These are phyloP conservation scores for Anadara kagoshimensis DNA, from an alignment of 1,140 invertebrate species.

Conservation along the genomic window DNA sequence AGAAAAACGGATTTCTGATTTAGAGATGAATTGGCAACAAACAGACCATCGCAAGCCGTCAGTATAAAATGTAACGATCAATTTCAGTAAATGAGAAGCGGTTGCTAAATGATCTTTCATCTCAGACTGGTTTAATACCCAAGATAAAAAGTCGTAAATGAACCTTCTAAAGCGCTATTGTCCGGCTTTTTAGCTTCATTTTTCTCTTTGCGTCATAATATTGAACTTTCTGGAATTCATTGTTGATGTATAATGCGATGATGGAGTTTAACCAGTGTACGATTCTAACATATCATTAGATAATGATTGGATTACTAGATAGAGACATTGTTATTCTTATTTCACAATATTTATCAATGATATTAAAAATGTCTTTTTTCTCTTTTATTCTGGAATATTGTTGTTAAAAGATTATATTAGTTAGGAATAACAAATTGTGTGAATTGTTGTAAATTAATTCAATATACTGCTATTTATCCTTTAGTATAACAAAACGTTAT, in stretches of 20 bases:
- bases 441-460: no score
- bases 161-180: slow-evolving; percentile 1
- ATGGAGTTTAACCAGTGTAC: neutral
- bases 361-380: no score
- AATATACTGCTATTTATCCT: no score
- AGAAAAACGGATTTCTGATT: no score
- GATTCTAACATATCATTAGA: neutral
- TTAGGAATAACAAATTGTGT: no score
- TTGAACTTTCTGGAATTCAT: slow-evolving; percentile 10
- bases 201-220: slow-evolving; percentile 9
- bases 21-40: no score
- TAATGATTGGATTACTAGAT: no score
- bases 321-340: no score
- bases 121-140: slow-evolving; percentile 1
- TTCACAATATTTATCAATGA: no score
- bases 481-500: no score
- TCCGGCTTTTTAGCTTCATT: neutral
- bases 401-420: no score
- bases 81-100: neutral
- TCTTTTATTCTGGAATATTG: no score
- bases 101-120: neutral
- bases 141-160: slow-evolving; percentile 3
- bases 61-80: neutral
- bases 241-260: slow-evolving; percentile 11
- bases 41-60: neutral